Conservation (phyloP, 1,140 invertebrate species). For the honey bee (Apis mellifera) region Amel_HAv3.1 CM009944.2:4001001-4001500, state of each 20-base stretch:
- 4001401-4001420: slow-evolving; percentile 7
- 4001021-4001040: too few species aligned
- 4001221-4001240: too few species aligned
- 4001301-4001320: not conserved
- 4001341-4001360: not conserved
- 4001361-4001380: not conserved
- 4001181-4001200: too few species aligned
- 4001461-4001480: slow-evolving; percentile 28
- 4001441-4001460: slow-evolving; percentile 27
- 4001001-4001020: too few species aligned
- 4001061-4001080: too few species aligned
- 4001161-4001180: too few species aligned
- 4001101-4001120: too few species aligned
- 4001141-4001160: too few species aligned
- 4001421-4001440: not conserved
- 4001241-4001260: not conserved
- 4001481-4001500: slow-evolving; percentile 9
- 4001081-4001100: too few species aligned
- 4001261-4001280: not conserved
- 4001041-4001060: too few species aligned
- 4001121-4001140: too few species aligned
- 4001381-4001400: not conserved
- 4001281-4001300: not conserved
- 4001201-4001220: too few species aligned
- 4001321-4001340: not conserved